Evolutionary conservation across 2,888 invertebrate species (phyloP).

Genomic region (Ditylenchus weischeri): DNA sequence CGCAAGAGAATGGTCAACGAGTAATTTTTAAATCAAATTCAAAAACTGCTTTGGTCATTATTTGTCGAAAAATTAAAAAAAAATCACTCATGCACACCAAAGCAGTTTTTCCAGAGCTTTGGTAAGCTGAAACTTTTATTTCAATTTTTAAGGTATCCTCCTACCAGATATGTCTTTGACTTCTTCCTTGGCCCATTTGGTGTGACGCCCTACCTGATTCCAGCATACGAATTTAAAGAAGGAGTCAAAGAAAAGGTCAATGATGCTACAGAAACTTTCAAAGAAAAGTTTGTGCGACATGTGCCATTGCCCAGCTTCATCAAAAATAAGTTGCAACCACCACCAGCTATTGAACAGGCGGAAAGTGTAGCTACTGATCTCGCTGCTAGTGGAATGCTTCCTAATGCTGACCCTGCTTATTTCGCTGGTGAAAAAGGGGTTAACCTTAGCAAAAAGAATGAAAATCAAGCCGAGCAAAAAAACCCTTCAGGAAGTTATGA

Average conservation of each 20-base stretch:
- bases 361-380: not conserved
- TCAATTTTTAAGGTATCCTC: not conserved
- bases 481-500: not conserved
- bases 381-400: not conserved
- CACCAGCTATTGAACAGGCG: not conserved
- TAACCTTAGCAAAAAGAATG: not conserved
- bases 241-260: slow-evolving; percentile 5
- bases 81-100: too few relatives aligned
- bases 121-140: too few relatives aligned
- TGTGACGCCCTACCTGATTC: slow-evolving; percentile 5
- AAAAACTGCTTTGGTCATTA: too few relatives aligned
- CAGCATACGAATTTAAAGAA: slow-evolving; percentile 2
- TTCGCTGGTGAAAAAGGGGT: not conserved
- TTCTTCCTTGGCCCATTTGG: slow-evolving; percentile 4
- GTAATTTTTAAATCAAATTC: too few relatives aligned
- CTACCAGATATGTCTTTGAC: not conserved
- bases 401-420: not conserved
- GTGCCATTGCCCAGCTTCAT: not conserved
- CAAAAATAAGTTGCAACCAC: not conserved
- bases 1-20: not conserved
- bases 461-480: not conserved
- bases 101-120: too few relatives aligned
- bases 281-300: not conserved
- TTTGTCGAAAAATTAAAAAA: too few relatives aligned
- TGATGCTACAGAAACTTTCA: not conserved